Evolutionary conservation across 1,140 invertebrate genomes (phyloP).

Genomic region (Hermatobates lingyangjiaoensis): DNA sequence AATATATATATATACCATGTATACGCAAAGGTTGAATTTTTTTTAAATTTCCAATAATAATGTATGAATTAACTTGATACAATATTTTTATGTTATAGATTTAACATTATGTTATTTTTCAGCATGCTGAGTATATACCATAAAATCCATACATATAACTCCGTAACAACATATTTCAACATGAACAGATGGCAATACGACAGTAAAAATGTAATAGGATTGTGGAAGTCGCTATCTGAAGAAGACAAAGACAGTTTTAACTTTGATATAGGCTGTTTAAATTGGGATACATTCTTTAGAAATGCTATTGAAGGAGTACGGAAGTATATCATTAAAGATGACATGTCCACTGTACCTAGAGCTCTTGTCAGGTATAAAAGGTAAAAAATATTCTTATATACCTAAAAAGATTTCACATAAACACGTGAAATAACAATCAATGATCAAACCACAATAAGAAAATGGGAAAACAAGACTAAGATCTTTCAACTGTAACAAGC

Average conservation of each 20-base stretch:
- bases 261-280: constrained; percentile 42
- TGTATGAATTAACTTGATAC: neutral
- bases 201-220: constrained; percentile 38
- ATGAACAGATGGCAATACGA: constrained; percentile 46
- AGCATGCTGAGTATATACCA: constrained; percentile 52
- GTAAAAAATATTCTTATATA: constrained; percentile 8
- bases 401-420: too few relatives aligned
- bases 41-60: neutral
- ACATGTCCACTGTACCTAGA: constrained; percentile 27
- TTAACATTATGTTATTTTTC: constrained; percentile 13
- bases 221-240: constrained; percentile 37
- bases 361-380: constrained; percentile 17
- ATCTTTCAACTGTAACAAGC: too few relatives aligned
- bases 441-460: too few relatives aligned
- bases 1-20: too few relatives aligned
- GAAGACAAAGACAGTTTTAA: constrained; percentile 35
- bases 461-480: too few relatives aligned
- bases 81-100: neutral
- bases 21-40: too few relatives aligned
- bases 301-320: constrained; percentile 36
- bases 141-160: constrained; percentile 50
- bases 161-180: constrained; percentile 52
- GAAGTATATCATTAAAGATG: constrained; percentile 39
- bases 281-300: constrained; percentile 37
- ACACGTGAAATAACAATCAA: too few relatives aligned